Evolutionary conservation across 2,888 invertebrate genomes (phyloP), one percentile per base, ranked within the genome.

Genomic region (Andrena minutula): DNA sequence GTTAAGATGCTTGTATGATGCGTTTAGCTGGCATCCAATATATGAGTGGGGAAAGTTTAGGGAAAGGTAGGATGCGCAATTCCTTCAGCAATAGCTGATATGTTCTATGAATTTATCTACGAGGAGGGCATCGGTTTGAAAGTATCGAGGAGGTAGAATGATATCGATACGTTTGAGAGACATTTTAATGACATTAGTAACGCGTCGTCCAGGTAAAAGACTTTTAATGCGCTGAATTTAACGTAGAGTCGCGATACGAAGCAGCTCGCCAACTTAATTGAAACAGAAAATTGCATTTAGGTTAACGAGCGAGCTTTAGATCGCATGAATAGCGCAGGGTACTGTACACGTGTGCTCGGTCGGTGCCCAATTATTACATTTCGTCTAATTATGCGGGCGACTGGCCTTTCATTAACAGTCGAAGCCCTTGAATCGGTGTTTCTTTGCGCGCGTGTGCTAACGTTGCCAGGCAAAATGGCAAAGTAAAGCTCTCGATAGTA

Each of bases 201-300:
- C 32, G 51, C 20, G 26, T 10, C 35, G 35, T 26, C 30, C 23
- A 23, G 51, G 63, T 23, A 28, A 51, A 72, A 63, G 72, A 72
- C 51, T 51, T 63, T 75, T 66, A 60, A 75, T 49, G 58, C 47
- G 30, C 16, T 16, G 32, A 51, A 60, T 66, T 66, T 7, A 32
- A 47, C 32, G 23, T 23, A 16, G 30, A 49, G 60, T 47, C 32
- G 35, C 60, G 20, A 12, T 23, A 51, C 35, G 49, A 20, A 56
- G 32, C 58, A 20, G 60, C 56, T 49, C 61, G 41, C 12, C 51
- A 63, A 61, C 51, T 66, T 66, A 60, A 66, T 49, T 60, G 72
- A 65, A 72, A 53, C 68, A 72, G 72, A 63, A 70, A 69, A 76
- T 76, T 64, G 63, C 75, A 64, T 70, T 60, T 65, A 60, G 66